Evolutionary conservation across 1,140 invertebrate genomes (phyloP).

Genomic region (Pogonognathellus flavescens): DNA sequence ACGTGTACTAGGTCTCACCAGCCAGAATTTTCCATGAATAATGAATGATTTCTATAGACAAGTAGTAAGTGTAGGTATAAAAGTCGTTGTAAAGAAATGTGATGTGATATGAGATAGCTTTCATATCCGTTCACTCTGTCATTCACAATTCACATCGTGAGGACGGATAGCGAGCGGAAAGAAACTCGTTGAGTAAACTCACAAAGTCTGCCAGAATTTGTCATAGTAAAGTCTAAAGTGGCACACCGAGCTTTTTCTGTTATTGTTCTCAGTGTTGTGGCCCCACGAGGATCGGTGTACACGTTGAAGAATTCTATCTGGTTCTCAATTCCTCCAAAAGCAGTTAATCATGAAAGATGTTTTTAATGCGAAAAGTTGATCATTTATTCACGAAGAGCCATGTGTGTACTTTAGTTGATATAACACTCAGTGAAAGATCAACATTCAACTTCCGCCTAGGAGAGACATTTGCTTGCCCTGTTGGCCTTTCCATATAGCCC

Average conservation of each 20-base stretch:
- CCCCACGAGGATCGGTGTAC: constrained; percentile 11
- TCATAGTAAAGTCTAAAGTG: constrained; percentile 25
- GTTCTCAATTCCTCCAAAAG: constrained; percentile 22
- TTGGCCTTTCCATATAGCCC: not conserved
- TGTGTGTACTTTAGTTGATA: constrained; percentile 40
- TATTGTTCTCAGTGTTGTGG: constrained; percentile 25
- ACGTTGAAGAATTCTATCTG: constrained; percentile 22
- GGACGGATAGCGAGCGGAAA: not conserved
- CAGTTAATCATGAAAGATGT: constrained; percentile 43
- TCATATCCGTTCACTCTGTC: not conserved
- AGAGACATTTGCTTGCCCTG: constrained; percentile 17
- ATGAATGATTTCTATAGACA: constrained; percentile 24
- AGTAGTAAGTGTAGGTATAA: not conserved
- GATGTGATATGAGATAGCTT: constrained; percentile 9
- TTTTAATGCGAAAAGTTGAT: constrained; percentile 49
- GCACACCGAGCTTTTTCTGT: constrained; percentile 24
- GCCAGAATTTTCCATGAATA: constrained; percentile 6
- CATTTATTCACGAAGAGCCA: constrained; percentile 38
- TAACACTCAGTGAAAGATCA: constrained; percentile 48
- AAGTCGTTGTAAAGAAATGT: not conserved
- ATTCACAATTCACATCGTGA: not conserved
- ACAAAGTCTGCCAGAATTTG: constrained; percentile 13
- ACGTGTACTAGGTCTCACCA: not conserved
- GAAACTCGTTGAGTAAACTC: constrained; percentile 11
- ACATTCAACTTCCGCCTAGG: constrained; percentile 33